A percentile compares a stretch with the other conserved stretches of the same genome.
phyloP scores from a whole-genome alignment of 2,888 invertebrate genomes.

The Tyria jacobaeae region DNA sequence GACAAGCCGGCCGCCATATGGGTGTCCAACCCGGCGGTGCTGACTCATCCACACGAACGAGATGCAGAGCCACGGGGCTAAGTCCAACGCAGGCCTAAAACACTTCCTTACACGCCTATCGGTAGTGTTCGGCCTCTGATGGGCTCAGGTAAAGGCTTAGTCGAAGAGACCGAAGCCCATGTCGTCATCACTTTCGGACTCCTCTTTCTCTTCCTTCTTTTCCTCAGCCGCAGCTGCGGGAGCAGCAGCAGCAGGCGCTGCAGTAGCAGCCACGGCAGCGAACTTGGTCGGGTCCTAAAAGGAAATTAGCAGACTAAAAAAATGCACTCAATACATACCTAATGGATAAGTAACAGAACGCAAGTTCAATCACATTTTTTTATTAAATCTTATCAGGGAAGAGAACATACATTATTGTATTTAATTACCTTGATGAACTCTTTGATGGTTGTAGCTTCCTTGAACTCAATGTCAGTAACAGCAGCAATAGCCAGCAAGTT shows the following conservation, averaged over 20 bases:
- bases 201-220: conserved; percentile 94
- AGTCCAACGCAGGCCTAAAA: conserved; percentile 25
- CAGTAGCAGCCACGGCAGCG: conserved; percentile 86
- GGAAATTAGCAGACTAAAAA: not conserved
- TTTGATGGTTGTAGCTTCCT: conserved; percentile 97
- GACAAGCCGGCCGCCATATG: conserved; percentile 74
- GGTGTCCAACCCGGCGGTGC: conserved; percentile 82
- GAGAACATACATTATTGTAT: too few relatives aligned
- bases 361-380: too few relatives aligned
- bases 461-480: conserved; percentile 97
- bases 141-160: conserved; percentile 76
- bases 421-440: conserved; percentile 93
- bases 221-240: conserved; percentile 89
- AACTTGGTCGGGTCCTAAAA: conserved; percentile 97
- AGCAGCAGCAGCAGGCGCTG: conserved; percentile 89
- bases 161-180: conserved; percentile 99
- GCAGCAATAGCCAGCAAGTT: conserved; percentile 98
- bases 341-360: too few relatives aligned
- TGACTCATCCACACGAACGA: conserved; percentile 48
- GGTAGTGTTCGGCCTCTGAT: conserved; percentile 34
- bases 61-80: conserved; percentile 53
- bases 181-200: conserved; percentile 95
- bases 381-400: too few relatives aligned
- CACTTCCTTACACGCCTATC: conserved; percentile 49
- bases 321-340: too few relatives aligned